These are phyloP conservation scores for Pipra filicauda DNA, from an alignment of 2,113 vertebrate species.

Conservation along the genomic window DNA sequence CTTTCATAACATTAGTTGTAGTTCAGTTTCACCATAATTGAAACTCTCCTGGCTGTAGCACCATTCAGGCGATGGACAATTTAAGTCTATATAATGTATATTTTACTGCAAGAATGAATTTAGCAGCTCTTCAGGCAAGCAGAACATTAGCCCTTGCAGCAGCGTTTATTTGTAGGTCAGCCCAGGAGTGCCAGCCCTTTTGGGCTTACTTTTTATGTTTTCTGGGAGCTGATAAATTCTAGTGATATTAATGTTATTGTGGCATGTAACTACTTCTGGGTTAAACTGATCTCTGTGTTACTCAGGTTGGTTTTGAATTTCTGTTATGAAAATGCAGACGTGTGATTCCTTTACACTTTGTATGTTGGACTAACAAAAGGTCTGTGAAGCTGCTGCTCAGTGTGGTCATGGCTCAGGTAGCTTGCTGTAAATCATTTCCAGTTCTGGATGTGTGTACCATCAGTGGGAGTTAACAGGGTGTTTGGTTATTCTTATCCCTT, in stretches of 20 bases:
- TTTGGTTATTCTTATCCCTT: not conserved
- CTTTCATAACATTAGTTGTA: slow-evolving; percentile 27
- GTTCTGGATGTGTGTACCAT: not conserved
- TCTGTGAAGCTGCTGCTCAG: not conserved
- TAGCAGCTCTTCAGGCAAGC: not conserved
- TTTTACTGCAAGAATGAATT: not conserved
- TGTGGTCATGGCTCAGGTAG: rapidly evolving
- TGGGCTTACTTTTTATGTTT: not conserved
- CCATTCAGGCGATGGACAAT: not conserved
- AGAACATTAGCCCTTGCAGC: not conserved
- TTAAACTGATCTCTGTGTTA: not conserved
- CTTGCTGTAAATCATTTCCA: not conserved
- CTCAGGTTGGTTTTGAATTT: not conserved
- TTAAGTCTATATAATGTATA: not conserved
- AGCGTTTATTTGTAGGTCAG: not conserved
- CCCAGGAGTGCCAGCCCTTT: not conserved
- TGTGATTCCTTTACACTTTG: not conserved
- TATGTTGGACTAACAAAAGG: not conserved
- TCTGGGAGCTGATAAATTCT: not conserved
- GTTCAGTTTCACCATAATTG: not conserved
- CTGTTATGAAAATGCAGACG: not conserved
- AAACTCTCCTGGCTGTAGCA: not conserved
- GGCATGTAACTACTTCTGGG: not conserved
- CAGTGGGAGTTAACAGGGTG: rapidly evolving
- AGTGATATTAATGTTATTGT: not conserved